Evolutionary conservation across 1,140 invertebrate genomes (phyloP).

Genomic region (Orchestia grillus): DNA sequence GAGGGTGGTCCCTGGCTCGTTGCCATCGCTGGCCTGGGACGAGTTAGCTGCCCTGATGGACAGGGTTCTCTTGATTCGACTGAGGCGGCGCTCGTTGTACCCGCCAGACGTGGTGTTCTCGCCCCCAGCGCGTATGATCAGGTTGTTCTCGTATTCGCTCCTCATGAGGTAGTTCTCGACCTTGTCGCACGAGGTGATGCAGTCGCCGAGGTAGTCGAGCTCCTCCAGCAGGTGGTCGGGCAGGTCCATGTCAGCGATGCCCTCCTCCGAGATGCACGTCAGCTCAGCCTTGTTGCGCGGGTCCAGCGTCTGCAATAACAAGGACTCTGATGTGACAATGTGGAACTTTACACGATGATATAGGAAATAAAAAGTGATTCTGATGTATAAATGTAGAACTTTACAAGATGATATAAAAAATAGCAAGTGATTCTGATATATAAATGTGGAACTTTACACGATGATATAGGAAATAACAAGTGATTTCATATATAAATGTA

Average conservation of each 20-base stretch:
- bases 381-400: no score
- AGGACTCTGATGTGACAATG: not conserved
- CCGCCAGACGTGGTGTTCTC: not conserved
- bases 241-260: constrained; percentile 85
- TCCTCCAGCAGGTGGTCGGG: constrained; percentile 86
- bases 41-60: not conserved
- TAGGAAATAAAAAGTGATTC: no score
- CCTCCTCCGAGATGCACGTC: constrained; percentile 89
- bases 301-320: constrained; percentile 29
- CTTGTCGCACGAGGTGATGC: constrained; percentile 90
- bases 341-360: no score
- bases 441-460: no score
- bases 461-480: no score
- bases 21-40: not conserved
- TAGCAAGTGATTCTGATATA: no score
- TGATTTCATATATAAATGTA: no score
- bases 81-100: not conserved
- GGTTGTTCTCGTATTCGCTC: constrained; percentile 88
- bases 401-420: no score
- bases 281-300: constrained; percentile 76
- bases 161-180: constrained; percentile 89
- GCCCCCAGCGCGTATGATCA: constrained; percentile 73
- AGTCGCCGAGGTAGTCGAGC: constrained; percentile 80
- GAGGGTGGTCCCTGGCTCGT: not conserved
- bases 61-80: not conserved